Conservation (phyloP, 1,140 invertebrate species). For the Parasteatoda tepidariorum region DNA sequence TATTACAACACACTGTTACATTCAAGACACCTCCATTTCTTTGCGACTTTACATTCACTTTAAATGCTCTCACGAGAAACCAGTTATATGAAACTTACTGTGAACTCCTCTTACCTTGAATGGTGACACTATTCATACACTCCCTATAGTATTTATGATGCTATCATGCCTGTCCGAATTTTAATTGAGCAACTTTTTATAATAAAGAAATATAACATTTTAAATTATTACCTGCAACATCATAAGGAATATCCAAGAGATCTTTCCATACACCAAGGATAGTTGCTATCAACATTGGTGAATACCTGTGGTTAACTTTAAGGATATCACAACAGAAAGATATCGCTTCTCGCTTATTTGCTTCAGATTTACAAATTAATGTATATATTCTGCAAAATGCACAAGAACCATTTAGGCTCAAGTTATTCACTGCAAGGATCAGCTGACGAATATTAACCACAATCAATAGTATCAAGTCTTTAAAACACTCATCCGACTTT, state of each 20-base stretch:
- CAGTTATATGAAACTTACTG: too few species aligned
- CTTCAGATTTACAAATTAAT: neutral
- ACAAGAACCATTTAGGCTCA: neutral
- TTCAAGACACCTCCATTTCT: too few species aligned
- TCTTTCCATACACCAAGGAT: neutral
- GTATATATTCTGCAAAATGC: neutral
- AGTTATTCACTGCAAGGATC: neutral
- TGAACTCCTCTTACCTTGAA: too few species aligned
- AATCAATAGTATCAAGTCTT: neutral
- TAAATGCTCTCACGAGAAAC: too few species aligned
- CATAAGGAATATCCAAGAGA: neutral
- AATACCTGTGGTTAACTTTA: neutral
- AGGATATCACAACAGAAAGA: neutral
- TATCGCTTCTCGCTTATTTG: neutral
- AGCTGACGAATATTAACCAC: neutral
- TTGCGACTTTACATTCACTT: too few species aligned
- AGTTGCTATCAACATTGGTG: neutral
- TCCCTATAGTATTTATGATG: too few species aligned
- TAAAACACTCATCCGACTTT: neutral
- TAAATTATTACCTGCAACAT: neutral
- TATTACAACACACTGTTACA: too few species aligned
- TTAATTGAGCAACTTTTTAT: too few species aligned
- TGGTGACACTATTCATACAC: too few species aligned
- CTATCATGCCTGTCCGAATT: too few species aligned
- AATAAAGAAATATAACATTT: too few species aligned